Percentiles rank a stretch among this genome's conserved stretches.
Conservation (phyloP, 2,797 vertebrate genomes). For the Taeniopygia guttata region DNA sequence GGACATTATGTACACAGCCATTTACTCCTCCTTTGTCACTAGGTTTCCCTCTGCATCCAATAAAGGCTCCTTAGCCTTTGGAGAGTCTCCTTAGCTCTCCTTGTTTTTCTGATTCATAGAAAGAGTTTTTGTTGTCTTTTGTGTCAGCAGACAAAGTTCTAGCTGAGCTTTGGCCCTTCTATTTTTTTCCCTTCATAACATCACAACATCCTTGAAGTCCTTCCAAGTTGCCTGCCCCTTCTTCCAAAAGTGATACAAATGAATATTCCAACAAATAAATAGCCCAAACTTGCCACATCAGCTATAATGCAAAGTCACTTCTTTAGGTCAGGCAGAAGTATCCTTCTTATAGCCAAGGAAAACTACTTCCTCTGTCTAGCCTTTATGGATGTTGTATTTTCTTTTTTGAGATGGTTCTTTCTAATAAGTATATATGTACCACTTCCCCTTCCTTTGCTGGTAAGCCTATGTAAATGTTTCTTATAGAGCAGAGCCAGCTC, state of each 20-base stretch:
- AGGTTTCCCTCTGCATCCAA: neutral
- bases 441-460: neutral
- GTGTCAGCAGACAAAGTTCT: neutral
- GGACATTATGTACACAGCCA: neutral
- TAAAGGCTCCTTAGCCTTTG: neutral
- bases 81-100: neutral
- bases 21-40: neutral
- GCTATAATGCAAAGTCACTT: neutral
- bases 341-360: neutral
- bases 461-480: neutral
- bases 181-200: neutral
- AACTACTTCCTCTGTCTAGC: neutral
- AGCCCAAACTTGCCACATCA: neutral
- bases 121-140: neutral
- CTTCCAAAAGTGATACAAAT: neutral
- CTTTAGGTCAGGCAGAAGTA: neutral
- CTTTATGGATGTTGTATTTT: neutral
- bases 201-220: neutral
- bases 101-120: neutral
- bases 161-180: neutral
- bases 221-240: neutral
- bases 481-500: neutral
- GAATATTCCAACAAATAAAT: neutral
- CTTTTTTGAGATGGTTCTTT: neutral
- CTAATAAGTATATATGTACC: neutral